Conservation (phyloP, 2,113 vertebrate species). For the Ciconia maguari region DNA sequence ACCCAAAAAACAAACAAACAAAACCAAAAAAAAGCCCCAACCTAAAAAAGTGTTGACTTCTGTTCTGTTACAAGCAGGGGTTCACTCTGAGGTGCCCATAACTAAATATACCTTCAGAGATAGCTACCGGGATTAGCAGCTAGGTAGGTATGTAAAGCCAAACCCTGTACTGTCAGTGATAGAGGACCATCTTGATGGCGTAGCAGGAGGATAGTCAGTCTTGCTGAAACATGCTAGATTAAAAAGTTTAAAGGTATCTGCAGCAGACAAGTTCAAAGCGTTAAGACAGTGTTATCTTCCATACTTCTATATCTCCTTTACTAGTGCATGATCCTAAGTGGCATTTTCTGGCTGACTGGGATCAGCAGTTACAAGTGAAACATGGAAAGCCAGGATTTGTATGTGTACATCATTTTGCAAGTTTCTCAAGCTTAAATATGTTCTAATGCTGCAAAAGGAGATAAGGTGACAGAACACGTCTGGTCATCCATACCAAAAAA, state of each 20-base stretch:
- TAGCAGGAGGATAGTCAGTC: neutral
- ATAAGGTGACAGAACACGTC: neutral
- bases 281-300: neutral
- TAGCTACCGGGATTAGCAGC: neutral
- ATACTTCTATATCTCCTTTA: neutral
- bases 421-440: neutral
- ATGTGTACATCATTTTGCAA: neutral
- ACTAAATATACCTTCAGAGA: neutral
- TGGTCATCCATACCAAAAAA: neutral
- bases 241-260: neutral
- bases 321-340: neutral
- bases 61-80: neutral
- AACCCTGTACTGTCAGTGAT: neutral
- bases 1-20: no score
- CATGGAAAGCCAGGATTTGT: neutral
- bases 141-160: neutral
- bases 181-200: neutral
- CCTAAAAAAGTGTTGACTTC: neutral
- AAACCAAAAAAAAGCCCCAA: no score
- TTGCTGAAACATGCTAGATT: neutral
- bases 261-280: neutral
- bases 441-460: neutral
- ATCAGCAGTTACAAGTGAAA: neutral
- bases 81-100: neutral
- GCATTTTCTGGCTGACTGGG: neutral